phyloP scores from a whole-genome alignment of 2,888 invertebrate species.

The Leptinotarsa rubiginosa region DNA sequence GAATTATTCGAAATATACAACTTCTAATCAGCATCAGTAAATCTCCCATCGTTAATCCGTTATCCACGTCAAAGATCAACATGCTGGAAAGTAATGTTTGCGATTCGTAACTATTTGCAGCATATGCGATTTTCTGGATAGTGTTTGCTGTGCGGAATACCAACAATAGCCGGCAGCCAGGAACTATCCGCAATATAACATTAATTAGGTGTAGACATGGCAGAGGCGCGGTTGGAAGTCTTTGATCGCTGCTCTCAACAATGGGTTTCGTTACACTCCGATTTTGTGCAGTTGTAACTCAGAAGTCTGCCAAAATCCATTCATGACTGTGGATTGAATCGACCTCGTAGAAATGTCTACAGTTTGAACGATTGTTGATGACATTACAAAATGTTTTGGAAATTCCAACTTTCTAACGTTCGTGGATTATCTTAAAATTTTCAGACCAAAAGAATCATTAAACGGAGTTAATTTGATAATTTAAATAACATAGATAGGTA shows the following conservation, averaged over 20 bases:
- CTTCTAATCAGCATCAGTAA: not conserved
- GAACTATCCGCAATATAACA: slow-evolving; percentile 5
- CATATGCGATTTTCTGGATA: not conserved
- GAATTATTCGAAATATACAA: not conserved
- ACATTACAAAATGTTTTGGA: too few species aligned
- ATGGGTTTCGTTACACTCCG: too few species aligned
- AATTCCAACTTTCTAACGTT: too few species aligned
- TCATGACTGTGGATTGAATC: too few species aligned
- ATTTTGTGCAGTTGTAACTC: too few species aligned
- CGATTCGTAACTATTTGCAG: not conserved
- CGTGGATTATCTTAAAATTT: too few species aligned
- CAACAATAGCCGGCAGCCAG: slow-evolving; percentile 5
- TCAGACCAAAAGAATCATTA: too few species aligned
- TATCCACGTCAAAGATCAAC: not conserved
- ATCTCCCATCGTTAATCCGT: not conserved
- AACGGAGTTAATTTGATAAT: too few species aligned
- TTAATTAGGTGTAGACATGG: slow-evolving; percentile 7
- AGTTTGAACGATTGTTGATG: too few species aligned
- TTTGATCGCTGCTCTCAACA: not conserved
- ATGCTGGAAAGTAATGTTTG: not conserved
- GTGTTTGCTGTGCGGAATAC: slow-evolving; percentile 4
- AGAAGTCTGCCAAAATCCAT: too few species aligned
- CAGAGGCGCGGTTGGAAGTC: not conserved
- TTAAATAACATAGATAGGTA: too few species aligned
- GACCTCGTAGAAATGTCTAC: too few species aligned